A percentile compares a stretch with the other conserved stretches of the same genome.
phyloP scores from a whole-genome alignment of 2,888 invertebrate genomes.

The Drosophila leonis region DNA sequence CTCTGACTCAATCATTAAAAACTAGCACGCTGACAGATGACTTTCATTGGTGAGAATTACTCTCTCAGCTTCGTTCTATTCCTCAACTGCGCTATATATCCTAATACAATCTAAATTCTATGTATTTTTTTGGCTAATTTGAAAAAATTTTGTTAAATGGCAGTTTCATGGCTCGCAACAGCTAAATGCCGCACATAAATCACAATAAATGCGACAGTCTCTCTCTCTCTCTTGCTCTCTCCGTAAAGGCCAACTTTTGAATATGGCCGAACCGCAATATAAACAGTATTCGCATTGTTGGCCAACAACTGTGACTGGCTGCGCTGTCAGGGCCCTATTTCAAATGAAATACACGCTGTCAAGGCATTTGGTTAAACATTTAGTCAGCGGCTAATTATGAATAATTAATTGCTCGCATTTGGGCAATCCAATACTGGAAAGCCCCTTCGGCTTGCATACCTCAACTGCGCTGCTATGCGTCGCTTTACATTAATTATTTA shows the following conservation, averaged over 20 bases:
- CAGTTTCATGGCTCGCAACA: conserved; percentile 18
- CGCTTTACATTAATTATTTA: conserved; percentile 50
- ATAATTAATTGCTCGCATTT: conserved; percentile 58
- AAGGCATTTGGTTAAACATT: conserved; percentile 61
- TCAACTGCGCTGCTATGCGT: conserved; percentile 32
- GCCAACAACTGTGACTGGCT: conserved; percentile 22
- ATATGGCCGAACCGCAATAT: conserved; percentile 26
- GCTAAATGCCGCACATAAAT: conserved; percentile 47
- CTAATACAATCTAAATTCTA: not conserved
- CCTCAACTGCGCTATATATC: not conserved
- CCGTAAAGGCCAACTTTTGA: conserved; percentile 43
- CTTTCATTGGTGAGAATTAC: not conserved
- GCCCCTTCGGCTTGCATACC: conserved; percentile 2
- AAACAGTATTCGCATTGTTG: conserved; percentile 12
- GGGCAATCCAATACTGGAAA: conserved; percentile 10
- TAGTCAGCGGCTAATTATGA: conserved; percentile 68
- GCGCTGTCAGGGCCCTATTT: conserved; percentile 33
- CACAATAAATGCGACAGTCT: conserved; percentile 42
- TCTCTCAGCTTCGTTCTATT: not conserved
- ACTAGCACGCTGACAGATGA: not conserved
- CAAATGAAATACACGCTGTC: conserved; percentile 20
- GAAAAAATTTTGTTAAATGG: conserved; percentile 18
- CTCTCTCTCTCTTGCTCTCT: not conserved
- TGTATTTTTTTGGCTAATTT: not conserved
- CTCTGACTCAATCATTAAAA: not conserved